Evolutionary conservation across 2,113 vertebrate species (phyloP).

Genomic region (Anarrhichthys ocellatus): DNA sequence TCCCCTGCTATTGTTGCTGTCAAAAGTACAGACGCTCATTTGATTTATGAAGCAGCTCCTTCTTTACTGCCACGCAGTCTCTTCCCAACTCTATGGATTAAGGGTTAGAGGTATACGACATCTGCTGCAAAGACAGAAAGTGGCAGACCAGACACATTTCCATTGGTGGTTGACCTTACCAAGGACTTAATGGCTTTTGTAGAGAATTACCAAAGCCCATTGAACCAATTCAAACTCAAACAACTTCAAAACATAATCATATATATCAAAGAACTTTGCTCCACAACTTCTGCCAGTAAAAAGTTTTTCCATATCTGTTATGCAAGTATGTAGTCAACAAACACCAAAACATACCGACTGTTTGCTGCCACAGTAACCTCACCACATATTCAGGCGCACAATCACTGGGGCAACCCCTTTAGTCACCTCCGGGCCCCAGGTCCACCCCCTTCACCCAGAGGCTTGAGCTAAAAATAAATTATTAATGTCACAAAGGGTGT

Average conservation of each 20-base stretch:
- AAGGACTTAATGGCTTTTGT: background rate
- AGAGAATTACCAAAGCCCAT: background rate
- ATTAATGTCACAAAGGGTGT: slow-evolving; percentile 81
- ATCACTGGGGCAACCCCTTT: slow-evolving; percentile 62
- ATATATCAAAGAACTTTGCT: slow-evolving; percentile 25
- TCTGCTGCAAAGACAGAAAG: slow-evolving; percentile 30
- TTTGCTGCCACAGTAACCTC: slow-evolving; percentile 50
- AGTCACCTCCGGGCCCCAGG: slow-evolving; percentile 52
- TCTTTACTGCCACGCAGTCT: slow-evolving; percentile 50
- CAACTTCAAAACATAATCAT: slow-evolving; percentile 2
- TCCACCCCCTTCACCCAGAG: slow-evolving; percentile 45
- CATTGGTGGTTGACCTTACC: slow-evolving; percentile 4
- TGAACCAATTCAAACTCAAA: slow-evolving; percentile 13
- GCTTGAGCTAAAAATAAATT: slow-evolving; percentile 81
- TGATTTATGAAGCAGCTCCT: slow-evolving; percentile 73
- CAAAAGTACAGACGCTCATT: slow-evolving; percentile 61
- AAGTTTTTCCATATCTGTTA: slow-evolving; percentile 6
- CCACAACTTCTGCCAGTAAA: background rate
- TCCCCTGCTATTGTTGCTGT: slow-evolving; percentile 71
- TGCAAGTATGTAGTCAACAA: slow-evolving; percentile 37
- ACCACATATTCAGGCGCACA: slow-evolving; percentile 53
- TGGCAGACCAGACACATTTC: background rate
- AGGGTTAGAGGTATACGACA: slow-evolving; percentile 31
- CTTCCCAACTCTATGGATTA: slow-evolving; percentile 33
- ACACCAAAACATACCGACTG: slow-evolving; percentile 41